phyloP scores from a whole-genome alignment of 2,888 invertebrate species.

The Cantharis nigra region DNA sequence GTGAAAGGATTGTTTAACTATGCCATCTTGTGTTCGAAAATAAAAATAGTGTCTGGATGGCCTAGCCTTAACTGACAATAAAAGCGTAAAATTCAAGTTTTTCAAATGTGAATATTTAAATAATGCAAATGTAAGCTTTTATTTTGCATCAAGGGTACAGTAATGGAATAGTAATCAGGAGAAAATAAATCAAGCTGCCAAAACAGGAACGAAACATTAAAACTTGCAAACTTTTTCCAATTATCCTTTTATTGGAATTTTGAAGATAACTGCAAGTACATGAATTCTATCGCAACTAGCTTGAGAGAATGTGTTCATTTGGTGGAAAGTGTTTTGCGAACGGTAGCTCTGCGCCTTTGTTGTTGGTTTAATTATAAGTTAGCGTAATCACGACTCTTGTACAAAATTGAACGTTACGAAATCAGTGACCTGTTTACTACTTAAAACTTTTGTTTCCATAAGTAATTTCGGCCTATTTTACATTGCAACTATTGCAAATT shows the following conservation, averaged over 20 bases:
- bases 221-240: conserved; percentile 11
- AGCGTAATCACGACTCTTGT: conserved; percentile 20
- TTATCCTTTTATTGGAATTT: conserved; percentile 9
- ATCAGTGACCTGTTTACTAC: conserved; percentile 23
- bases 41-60: background rate
- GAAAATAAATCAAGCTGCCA: background rate
- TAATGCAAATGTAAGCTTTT: background rate
- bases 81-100: background rate
- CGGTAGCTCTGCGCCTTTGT: conserved; percentile 26
- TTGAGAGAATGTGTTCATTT: conserved; percentile 26
- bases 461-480: background rate
- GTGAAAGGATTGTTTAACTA: no score
- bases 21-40: background rate
- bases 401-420: conserved; percentile 26
- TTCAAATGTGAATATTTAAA: background rate
- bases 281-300: conserved; percentile 12
- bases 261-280: conserved; percentile 13
- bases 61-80: background rate
- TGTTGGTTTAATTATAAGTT: conserved; percentile 30
- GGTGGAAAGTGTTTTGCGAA: conserved; percentile 29
- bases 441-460: conserved; percentile 13
- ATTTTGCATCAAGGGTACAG: background rate
- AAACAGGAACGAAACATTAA: background rate
- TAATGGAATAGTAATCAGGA: background rate
- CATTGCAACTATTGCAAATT: no score